Percentiles rank a stretch among this genome's conserved stretches.
phyloP scores from a whole-genome alignment of 2,888 invertebrate species.

The Pherbina coryleti region DNA sequence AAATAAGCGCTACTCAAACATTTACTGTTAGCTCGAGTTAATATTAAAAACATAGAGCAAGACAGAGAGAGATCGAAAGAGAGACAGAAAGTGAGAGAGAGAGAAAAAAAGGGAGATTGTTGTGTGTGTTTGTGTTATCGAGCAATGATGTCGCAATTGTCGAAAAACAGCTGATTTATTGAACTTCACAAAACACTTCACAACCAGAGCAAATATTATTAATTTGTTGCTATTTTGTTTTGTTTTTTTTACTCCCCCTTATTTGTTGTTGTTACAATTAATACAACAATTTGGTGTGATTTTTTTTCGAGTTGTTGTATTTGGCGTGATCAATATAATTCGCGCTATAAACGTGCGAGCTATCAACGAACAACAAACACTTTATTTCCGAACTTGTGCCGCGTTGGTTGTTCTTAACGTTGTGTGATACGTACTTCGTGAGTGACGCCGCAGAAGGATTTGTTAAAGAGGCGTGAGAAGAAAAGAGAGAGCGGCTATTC shows the following conservation, averaged over 20 bases:
- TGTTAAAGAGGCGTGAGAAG: background rate
- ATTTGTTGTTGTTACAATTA: background rate
- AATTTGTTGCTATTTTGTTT: background rate
- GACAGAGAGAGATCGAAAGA: too few relatives aligned
- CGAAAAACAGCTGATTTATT: too few relatives aligned
- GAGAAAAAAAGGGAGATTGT: too few relatives aligned
- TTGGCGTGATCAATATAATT: background rate
- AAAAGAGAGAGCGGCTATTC: background rate
- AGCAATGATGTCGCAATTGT: too few relatives aligned
- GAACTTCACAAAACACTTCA: too few relatives aligned
- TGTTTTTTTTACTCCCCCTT: background rate
- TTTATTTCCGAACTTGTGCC: slow-evolving; percentile 49
- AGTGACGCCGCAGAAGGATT: background rate
- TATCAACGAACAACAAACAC: slow-evolving; percentile 56
- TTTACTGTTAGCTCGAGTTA: too few relatives aligned
- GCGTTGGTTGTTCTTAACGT: slow-evolving; percentile 3
- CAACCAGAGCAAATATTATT: background rate
- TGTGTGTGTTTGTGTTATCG: too few relatives aligned
- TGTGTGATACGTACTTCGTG: background rate
- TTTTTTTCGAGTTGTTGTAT: background rate
- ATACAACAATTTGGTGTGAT: background rate
- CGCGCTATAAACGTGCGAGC: slow-evolving; percentile 56
- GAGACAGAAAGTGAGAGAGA: too few relatives aligned
- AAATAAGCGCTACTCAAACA: too few relatives aligned
- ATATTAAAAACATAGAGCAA: too few relatives aligned